Evolutionary conservation across 1,140 invertebrate genomes (phyloP).

Genomic region (Bombyx mandarina): DNA sequence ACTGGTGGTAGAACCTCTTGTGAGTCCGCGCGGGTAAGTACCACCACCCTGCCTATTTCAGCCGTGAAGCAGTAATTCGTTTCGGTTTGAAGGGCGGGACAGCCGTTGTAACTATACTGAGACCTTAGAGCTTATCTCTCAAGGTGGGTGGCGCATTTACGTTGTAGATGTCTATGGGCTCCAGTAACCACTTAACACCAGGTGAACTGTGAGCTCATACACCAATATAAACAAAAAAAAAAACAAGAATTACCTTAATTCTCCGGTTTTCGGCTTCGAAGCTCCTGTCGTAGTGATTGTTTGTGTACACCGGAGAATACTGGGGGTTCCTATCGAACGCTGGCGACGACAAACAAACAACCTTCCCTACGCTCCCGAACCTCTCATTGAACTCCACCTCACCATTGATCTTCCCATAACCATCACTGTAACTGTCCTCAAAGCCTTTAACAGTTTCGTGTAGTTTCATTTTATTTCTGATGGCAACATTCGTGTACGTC

Average conservation of each 20-base stretch:
- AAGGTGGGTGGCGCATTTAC: too few relatives aligned
- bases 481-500: conserved; percentile 57
- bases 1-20: too few relatives aligned
- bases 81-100: too few relatives aligned
- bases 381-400: conserved; percentile 10
- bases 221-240: neutral
- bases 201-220: too few relatives aligned
- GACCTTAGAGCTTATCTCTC: too few relatives aligned
- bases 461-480: conserved; percentile 57
- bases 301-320: conserved; percentile 48
- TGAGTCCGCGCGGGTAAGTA: too few relatives aligned
- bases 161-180: too few relatives aligned
- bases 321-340: conserved; percentile 52
- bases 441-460: conserved; percentile 62
- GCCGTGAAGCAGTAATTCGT: too few relatives aligned
- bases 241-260: conserved; percentile 33
- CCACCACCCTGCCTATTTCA: too few relatives aligned
- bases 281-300: conserved; percentile 34
- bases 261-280: conserved; percentile 47
- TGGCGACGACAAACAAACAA: conserved; percentile 30
- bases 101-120: too few relatives aligned
- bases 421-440: conserved; percentile 50
- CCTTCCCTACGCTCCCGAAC: conserved; percentile 7
- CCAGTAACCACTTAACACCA: too few relatives aligned
- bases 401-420: conserved; percentile 50